These are phyloP conservation scores for Anthonomus grandis DNA, from an alignment of 1,140 invertebrate genomes.

Conservation along the genomic window DNA sequence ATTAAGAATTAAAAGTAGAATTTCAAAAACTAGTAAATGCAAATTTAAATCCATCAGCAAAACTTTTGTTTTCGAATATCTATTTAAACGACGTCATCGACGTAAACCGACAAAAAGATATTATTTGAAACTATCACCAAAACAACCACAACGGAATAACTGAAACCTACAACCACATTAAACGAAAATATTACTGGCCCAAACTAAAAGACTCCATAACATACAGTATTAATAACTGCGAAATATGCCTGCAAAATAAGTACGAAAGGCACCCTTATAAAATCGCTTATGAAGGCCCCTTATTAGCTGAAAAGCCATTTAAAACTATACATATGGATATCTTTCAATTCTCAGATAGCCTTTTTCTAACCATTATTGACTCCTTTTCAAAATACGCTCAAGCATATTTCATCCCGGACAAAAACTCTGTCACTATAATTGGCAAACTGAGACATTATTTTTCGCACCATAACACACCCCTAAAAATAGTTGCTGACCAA, in stretches of 20 bases:
- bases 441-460: too few species aligned
- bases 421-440: too few species aligned
- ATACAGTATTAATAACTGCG: slow-evolving; percentile 20
- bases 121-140: slow-evolving; percentile 7
- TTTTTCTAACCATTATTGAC: slow-evolving; percentile 35
- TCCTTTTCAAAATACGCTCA: slow-evolving; percentile 21
- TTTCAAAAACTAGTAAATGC: background rate
- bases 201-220: slow-evolving; percentile 13
- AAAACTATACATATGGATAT: slow-evolving; percentile 33
- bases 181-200: slow-evolving; percentile 20
- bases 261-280: slow-evolving; percentile 18
- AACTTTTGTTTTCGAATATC: background rate
- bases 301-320: slow-evolving; percentile 34
- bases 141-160: slow-evolving; percentile 21
- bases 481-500: too few species aligned
- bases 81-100: background rate
- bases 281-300: slow-evolving; percentile 11
- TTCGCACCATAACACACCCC: too few species aligned
- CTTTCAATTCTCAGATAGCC: slow-evolving; percentile 26
- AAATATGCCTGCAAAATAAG: slow-evolving; percentile 23
- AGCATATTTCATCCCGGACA: too few species aligned
- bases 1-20: slow-evolving; percentile 7
- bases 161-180: slow-evolving; percentile 22
- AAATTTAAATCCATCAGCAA: too few species aligned
- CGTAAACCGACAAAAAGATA: slow-evolving; percentile 1